A percentile compares a stretch with the other conserved stretches of the same genome.
These are phyloP conservation scores for Gyps fulvus DNA, from an alignment of 2,113 vertebrate species.

Conservation along the genomic window DNA sequence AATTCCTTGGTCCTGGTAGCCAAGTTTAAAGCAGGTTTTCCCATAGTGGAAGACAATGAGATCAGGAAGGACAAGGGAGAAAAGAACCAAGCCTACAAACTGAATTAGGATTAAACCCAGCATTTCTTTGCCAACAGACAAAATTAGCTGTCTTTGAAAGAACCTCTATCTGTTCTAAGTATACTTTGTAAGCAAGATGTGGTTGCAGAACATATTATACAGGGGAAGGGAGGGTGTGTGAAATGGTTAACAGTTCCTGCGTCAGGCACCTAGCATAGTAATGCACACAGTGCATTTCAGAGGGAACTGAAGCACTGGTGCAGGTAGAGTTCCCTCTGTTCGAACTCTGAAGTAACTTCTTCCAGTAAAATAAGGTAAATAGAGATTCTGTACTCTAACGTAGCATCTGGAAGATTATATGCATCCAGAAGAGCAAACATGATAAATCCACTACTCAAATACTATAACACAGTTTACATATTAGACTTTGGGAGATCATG, in stretches of 20 bases:
- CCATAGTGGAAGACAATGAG: not conserved
- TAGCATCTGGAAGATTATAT: not conserved
- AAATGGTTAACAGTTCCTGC: not conserved
- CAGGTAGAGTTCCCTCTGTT: not conserved
- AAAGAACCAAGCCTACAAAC: not conserved
- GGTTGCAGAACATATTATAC: not conserved
- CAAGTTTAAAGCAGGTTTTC: conserved; percentile 10
- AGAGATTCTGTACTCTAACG: not conserved
- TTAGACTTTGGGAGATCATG: not conserved
- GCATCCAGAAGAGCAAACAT: not conserved
- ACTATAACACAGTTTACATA: rapidly evolving
- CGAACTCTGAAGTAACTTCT: not conserved
- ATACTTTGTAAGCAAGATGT: not conserved
- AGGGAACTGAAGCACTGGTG: not conserved
- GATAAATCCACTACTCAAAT: not conserved
- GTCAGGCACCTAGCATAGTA: not conserved
- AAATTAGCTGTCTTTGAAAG: not conserved
- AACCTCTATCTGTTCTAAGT: not conserved
- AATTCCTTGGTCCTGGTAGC: not conserved
- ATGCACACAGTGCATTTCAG: not conserved
- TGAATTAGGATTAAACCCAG: not conserved
- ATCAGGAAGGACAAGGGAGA: not conserved
- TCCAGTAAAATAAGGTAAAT: not conserved
- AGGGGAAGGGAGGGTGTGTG: not conserved
- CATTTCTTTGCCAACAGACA: not conserved